Percentiles rank a stretch among this genome's conserved stretches.
phyloP scores from a whole-genome alignment of 2,113 vertebrate species.

The Menidia beryllina region DNA sequence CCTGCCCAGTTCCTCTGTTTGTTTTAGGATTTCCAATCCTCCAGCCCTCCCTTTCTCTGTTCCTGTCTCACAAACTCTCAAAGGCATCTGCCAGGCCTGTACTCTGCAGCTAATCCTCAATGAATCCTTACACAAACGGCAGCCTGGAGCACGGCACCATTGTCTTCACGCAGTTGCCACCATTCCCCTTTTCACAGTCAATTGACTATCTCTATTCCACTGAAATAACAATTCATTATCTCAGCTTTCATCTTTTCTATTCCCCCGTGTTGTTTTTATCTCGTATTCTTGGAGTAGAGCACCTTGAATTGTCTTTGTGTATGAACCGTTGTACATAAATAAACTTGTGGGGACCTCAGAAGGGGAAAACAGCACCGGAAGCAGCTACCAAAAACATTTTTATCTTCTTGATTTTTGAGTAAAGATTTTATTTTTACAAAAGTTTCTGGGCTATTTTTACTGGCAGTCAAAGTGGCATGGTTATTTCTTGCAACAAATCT shows the following conservation, averaged over 20 bases:
- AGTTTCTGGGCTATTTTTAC: slow-evolving; percentile 55
- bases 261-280: neutral
- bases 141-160: neutral
- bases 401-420: slow-evolving; percentile 24
- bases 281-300: neutral
- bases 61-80: neutral
- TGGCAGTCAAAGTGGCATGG: slow-evolving; percentile 48
- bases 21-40: neutral
- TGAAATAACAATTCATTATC: slow-evolving; percentile 38
- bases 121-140: neutral
- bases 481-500: slow-evolving; percentile 65
- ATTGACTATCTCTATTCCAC: neutral
- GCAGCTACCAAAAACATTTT: slow-evolving; percentile 18
- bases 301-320: neutral
- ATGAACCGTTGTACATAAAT: neutral
- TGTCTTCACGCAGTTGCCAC: neutral
- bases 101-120: neutral
- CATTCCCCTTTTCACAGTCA: neutral
- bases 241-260: slow-evolving; percentile 8
- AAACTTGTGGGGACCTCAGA: neutral
- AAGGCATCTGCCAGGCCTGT: neutral
- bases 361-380: slow-evolving; percentile 13
- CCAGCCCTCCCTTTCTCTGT: neutral
- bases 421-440: slow-evolving; percentile 22
- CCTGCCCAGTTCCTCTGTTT: neutral